Conservation (phyloP, 2,888 invertebrate genomes). For the Griposia aprilina region DNA sequence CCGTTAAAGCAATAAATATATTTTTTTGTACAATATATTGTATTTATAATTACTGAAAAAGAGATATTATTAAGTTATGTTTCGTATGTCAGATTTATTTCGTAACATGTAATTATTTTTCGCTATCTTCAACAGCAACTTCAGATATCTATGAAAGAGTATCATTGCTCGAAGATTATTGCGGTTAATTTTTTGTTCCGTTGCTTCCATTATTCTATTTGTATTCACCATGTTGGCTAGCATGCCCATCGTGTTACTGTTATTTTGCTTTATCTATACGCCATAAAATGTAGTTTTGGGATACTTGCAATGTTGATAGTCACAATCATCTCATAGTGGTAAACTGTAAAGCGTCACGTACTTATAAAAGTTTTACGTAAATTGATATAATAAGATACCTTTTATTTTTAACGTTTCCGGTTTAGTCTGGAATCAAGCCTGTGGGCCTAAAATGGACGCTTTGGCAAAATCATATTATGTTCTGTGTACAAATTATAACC, state of each 20-base stretch:
- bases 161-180: constrained; percentile 23
- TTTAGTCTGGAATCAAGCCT: neutral
- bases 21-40: constrained; percentile 13
- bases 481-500: no score
- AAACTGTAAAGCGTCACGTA: neutral
- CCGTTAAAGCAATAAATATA: constrained; percentile 65
- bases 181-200: constrained; percentile 61
- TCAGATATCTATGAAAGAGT: constrained; percentile 31
- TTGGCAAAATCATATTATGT: no score
- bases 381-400: neutral
- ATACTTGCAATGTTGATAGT: neutral
- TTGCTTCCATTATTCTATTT: constrained; percentile 70
- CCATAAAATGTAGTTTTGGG: constrained; percentile 6
- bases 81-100: constrained; percentile 6
- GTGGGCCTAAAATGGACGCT: no score
- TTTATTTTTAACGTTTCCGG: neutral
- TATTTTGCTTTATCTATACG: constrained; percentile 14
- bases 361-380: neutral
- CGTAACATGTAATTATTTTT: constrained; percentile 4
- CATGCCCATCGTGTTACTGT: constrained; percentile 19
- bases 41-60: constrained; percentile 22
- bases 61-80: constrained; percentile 1
- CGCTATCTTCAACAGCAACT: neutral
- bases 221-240: constrained; percentile 47
- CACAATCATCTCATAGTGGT: neutral